phyloP scores from a whole-genome alignment of 2,888 invertebrate species.

The Auanema freiburgensis region DNA sequence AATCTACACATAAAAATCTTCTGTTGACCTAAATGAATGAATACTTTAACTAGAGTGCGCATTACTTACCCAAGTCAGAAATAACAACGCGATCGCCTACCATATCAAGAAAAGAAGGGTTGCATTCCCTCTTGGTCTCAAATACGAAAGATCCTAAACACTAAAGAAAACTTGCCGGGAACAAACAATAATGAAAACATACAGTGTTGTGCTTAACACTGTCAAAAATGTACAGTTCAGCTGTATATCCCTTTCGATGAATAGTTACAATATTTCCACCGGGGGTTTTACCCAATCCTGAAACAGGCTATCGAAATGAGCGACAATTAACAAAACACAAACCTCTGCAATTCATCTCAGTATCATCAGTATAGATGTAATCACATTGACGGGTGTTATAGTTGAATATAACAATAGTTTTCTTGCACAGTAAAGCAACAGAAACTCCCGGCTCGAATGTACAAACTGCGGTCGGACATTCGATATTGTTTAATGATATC shows the following conservation, averaged over 20 bases:
- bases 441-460: conserved; percentile 24
- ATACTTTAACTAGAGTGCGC: too few species aligned
- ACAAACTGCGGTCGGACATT: conserved; percentile 13
- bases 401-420: conserved; percentile 10
- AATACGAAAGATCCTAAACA: neutral
- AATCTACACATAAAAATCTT: neutral
- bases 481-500: conserved; percentile 9
- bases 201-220: neutral
- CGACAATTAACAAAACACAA: neutral
- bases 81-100: conserved; percentile 12
- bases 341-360: conserved; percentile 5
- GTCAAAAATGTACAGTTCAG: neutral
- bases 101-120: conserved; percentile 17
- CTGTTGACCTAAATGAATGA: neutral
- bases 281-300: conserved; percentile 14
- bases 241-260: neutral
- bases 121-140: neutral
- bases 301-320: neutral
- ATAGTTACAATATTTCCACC: conserved; percentile 13
- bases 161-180: conserved; percentile 3
- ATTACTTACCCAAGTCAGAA: conserved; percentile 13
- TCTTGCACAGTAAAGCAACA: conserved; percentile 25
- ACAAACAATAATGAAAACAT: neutral
- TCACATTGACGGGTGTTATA: conserved; percentile 3
- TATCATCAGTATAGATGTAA: neutral